Conservation (phyloP, 2,888 invertebrate species). For the Heliothis peltigera region DNA sequence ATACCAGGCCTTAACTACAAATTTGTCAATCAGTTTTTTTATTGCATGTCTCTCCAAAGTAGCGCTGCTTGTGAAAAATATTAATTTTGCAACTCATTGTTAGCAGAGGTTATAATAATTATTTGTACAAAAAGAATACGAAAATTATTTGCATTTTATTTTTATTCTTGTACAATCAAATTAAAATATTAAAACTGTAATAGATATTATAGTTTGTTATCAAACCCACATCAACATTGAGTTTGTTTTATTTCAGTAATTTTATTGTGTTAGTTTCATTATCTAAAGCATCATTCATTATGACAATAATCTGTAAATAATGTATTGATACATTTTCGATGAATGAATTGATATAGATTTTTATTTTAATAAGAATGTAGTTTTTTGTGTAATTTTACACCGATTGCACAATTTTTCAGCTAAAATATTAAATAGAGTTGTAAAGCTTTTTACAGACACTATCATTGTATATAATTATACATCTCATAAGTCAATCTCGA, state of each 20-base stretch:
- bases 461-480: constrained; percentile 64
- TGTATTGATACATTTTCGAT: constrained; percentile 7
- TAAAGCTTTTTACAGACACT: constrained; percentile 65
- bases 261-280: not conserved
- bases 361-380: constrained; percentile 28
- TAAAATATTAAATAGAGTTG: constrained; percentile 42
- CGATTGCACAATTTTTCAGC: constrained; percentile 43
- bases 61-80: not conserved
- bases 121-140: no score
- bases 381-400: constrained; percentile 54
- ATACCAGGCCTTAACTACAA: no score
- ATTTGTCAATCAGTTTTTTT: no score
- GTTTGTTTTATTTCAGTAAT: no score
- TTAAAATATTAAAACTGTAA: not conserved
- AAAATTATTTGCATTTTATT: no score
- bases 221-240: no score
- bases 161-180: not conserved
- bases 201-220: no score
- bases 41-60: no score
- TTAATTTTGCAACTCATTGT: not conserved
- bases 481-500: constrained; percentile 66
- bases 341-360: constrained; percentile 12
- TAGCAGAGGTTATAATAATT: no score
- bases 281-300: not conserved
- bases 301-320: constrained; percentile 34